Evolutionary conservation across 2,888 invertebrate species (phyloP).

Genomic region (Synergus laeviventris): DNA sequence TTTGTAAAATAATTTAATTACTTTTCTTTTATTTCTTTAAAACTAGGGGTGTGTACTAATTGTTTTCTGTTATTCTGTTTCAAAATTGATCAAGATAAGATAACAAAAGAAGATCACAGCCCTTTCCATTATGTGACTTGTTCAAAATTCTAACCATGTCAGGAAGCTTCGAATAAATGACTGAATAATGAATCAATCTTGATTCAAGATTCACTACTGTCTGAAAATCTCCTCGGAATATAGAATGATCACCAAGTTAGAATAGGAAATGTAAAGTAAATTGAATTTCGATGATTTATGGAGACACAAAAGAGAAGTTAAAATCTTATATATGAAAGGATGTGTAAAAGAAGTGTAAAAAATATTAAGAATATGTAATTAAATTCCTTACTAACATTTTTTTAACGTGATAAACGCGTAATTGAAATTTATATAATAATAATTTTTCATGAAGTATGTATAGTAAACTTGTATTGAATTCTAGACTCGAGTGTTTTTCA

Average conservation of each 20-base stretch:
- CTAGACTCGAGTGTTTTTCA: too few species aligned
- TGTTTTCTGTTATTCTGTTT: too few species aligned
- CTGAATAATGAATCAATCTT: slow-evolving; percentile 7
- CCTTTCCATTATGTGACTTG: neutral
- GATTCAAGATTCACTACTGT: neutral
- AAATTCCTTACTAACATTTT: neutral
- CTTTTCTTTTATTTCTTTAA: neutral
- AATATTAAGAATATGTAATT: neutral
- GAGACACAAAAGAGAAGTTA: neutral
- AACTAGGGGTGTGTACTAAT: too few species aligned
- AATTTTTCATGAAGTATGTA: too few species aligned
- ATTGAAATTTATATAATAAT: too few species aligned
- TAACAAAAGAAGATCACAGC: neutral
- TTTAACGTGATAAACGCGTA: neutral
- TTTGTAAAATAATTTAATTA: too few species aligned
- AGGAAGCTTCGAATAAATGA: neutral
- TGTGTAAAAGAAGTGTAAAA: neutral
- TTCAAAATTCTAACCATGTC: neutral
- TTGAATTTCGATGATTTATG: slow-evolving; percentile 2
- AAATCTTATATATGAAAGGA: neutral
- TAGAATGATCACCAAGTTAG: neutral
- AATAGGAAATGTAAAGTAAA: neutral
- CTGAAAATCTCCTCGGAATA: slow-evolving; percentile 1
- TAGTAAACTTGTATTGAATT: too few species aligned
- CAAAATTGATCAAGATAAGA: neutral